phyloP scores from a whole-genome alignment of 2,888 invertebrate species.

The Drosophila anceps region DNA sequence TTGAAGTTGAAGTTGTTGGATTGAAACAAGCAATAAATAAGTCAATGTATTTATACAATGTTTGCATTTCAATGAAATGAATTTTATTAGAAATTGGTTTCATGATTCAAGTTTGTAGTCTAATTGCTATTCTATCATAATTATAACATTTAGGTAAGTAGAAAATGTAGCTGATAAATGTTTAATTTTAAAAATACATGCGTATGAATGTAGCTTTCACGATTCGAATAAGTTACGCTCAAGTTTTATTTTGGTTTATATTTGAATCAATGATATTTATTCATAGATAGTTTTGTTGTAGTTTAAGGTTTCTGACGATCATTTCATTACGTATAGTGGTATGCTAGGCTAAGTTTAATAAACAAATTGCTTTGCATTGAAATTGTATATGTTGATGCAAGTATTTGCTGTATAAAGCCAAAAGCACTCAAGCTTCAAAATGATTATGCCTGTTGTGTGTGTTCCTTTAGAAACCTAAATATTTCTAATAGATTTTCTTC shows the following conservation, averaged over 20 bases:
- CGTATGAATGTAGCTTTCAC: constrained; percentile 15
- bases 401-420: constrained; percentile 56
- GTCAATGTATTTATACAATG: not conserved
- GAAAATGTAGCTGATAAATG: constrained; percentile 42
- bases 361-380: constrained; percentile 69
- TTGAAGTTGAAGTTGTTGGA: not conserved
- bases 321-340: constrained; percentile 67
- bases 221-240: constrained; percentile 44
- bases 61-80: constrained; percentile 39
- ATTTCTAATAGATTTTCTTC: constrained; percentile 22
- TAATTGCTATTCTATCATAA: constrained; percentile 27
- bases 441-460: constrained; percentile 66
- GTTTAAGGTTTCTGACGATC: constrained; percentile 25
- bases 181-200: constrained; percentile 30
- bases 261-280: constrained; percentile 11
- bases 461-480: constrained; percentile 13
- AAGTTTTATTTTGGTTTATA: constrained; percentile 39
- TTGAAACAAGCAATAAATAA: constrained; percentile 9
- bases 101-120: constrained; percentile 34
- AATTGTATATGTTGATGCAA: constrained; percentile 23
- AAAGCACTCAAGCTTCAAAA: constrained; percentile 64
- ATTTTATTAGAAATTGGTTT: constrained; percentile 50
- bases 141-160: constrained; percentile 34
- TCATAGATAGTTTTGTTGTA: constrained; percentile 9
- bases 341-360: constrained; percentile 30